These are phyloP conservation scores for Eulithis testata DNA, from an alignment of 2,888 invertebrate genomes.

Conservation along the genomic window DNA sequence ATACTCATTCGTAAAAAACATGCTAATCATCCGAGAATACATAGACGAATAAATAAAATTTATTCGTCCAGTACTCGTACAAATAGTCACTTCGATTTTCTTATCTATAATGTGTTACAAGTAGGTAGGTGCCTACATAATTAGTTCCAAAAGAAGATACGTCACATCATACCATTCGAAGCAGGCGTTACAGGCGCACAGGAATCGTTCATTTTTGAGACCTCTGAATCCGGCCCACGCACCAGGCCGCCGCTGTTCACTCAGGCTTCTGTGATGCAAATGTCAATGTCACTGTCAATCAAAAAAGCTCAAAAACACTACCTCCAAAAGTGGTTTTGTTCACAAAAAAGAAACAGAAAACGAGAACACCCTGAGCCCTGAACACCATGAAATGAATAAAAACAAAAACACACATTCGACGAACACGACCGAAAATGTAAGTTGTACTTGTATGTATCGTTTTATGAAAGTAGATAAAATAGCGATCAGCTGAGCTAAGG, in stretches of 20 bases:
- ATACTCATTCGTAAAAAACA: too few species aligned
- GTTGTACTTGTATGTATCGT: too few species aligned
- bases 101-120: too few species aligned
- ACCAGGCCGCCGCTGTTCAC: too few species aligned
- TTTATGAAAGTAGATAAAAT: background rate
- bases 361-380: background rate
- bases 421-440: background rate
- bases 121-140: too few species aligned
- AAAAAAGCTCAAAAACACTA: too few species aligned
- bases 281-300: background rate
- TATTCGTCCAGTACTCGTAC: too few species aligned
- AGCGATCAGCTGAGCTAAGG: background rate
- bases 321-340: too few species aligned
- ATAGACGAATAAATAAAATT: too few species aligned
- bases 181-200: background rate
- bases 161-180: conserved; percentile 2
- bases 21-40: too few species aligned
- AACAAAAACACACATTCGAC: background rate
- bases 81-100: too few species aligned
- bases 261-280: background rate
- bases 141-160: background rate
- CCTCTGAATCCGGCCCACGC: background rate
- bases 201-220: conserved; percentile 2
- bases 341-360: too few species aligned
- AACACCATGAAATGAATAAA: background rate